Conservation (phyloP, 2,797 vertebrate genomes). For the Acestrorhynchus altus region DNA sequence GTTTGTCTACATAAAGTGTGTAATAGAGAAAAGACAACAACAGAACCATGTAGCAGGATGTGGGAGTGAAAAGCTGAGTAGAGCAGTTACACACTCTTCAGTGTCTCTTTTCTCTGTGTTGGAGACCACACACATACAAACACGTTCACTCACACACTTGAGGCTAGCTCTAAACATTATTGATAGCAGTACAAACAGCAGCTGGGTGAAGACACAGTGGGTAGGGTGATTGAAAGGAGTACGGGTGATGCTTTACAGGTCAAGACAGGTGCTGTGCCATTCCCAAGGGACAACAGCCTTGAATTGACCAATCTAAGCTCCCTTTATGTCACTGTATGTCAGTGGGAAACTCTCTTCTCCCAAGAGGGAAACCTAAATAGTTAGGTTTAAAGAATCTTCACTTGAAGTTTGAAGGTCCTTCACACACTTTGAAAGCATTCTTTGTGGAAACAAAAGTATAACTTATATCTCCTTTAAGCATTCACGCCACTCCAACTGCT, state of each 20-base stretch:
- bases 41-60: not conserved
- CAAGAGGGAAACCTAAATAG: too few relatives aligned
- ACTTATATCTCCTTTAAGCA: too few relatives aligned
- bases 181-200: slow-evolving; percentile 12
- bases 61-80: not conserved
- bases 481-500: too few relatives aligned
- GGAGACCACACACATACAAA: slow-evolving; percentile 9
- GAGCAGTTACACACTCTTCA: not conserved
- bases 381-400: too few relatives aligned
- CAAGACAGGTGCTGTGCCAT: not conserved
- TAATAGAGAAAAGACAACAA: not conserved
- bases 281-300: not conserved
- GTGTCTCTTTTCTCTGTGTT: not conserved
- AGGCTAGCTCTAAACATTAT: not conserved
- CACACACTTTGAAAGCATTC: too few relatives aligned
- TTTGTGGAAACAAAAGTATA: too few relatives aligned
- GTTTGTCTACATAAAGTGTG: too few relatives aligned
- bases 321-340: not conserved
- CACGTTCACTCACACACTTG: not conserved
- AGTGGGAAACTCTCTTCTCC: too few relatives aligned
- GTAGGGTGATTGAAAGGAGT: not conserved
- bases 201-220: not conserved
- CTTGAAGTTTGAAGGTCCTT: too few relatives aligned
- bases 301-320: not conserved
- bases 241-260: not conserved